phyloP scores from a whole-genome alignment of 2,113 vertebrate genomes.

The Silurus meridionalis region DNA sequence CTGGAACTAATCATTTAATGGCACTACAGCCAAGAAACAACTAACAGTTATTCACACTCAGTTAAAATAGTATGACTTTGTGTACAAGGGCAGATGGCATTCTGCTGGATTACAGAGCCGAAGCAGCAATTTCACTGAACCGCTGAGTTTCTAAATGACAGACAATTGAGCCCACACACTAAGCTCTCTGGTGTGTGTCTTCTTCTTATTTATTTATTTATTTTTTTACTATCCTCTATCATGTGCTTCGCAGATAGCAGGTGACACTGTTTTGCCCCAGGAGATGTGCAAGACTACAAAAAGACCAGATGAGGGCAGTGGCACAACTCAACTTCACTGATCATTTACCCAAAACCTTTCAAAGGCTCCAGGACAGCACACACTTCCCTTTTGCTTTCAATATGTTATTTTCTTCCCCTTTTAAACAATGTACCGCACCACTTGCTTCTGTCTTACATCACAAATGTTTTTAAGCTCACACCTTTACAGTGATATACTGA shows the following conservation, averaged over 20 bases:
- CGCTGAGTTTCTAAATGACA: neutral
- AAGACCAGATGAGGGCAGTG: slow-evolving; percentile 40
- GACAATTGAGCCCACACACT: neutral
- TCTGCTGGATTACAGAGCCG: slow-evolving; percentile 11
- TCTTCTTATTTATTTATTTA: neutral
- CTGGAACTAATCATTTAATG: slow-evolving; percentile 25
- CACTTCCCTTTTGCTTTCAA: neutral
- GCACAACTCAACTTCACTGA: slow-evolving; percentile 11
- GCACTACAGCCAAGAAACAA: neutral
- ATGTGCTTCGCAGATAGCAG: slow-evolving; percentile 31
- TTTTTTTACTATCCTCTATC: neutral
- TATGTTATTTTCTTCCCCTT: neutral
- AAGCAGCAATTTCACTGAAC: neutral
- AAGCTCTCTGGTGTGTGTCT: neutral
- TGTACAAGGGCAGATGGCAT: slow-evolving; percentile 8
- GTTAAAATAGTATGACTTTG: neutral
- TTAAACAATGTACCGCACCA: neutral
- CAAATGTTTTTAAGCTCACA: slow-evolving; percentile 13
- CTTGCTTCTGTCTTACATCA: slow-evolving; percentile 4
- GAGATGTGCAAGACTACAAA: slow-evolving; percentile 3
- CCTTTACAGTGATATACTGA: neutral
- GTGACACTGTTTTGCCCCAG: slow-evolving; percentile 2
- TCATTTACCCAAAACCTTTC: neutral
- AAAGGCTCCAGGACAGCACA: neutral
- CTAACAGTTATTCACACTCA: slow-evolving; percentile 10